Percentiles rank a stretch among this genome's conserved stretches.
Evolutionary conservation across 1,140 invertebrate genomes (phyloP).

Genomic region (Meloidogyne exigua): DNA sequence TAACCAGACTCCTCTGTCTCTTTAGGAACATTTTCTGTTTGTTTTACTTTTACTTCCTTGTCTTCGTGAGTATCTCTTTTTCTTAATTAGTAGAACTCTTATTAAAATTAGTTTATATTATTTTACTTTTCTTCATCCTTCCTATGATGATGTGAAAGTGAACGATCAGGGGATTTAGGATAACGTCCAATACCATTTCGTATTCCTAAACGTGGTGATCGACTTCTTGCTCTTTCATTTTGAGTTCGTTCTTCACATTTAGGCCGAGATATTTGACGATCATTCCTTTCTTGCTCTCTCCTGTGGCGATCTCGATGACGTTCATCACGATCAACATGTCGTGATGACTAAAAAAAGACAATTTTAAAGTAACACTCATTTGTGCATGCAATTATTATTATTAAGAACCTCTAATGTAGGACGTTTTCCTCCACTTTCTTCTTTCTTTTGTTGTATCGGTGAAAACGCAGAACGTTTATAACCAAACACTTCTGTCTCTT

Average conservation of each 20-base stretch:
- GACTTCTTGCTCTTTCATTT: not conserved
- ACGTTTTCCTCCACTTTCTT: not conserved
- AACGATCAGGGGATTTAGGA: not conserved
- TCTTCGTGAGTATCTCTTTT: not conserved
- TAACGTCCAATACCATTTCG: not conserved
- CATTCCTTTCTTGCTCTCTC: not conserved
- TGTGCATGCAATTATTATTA: too few relatives aligned
- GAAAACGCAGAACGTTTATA: not conserved
- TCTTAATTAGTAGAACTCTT: not conserved
- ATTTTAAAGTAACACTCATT: too few relatives aligned
- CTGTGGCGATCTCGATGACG: not conserved
- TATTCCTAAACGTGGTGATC: slow-evolving; percentile 4
- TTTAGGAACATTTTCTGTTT: slow-evolving; percentile 1
- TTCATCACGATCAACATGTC: not conserved
- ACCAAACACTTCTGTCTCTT: slow-evolving; percentile 9
- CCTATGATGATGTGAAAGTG: not conserved
- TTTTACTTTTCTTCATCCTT: not conserved
- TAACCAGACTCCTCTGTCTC: slow-evolving; percentile 5
- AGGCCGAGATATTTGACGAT: not conserved
- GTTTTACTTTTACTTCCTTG: not conserved
- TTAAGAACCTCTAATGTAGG: not conserved
- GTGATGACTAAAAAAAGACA: not conserved
- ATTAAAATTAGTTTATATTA: not conserved
- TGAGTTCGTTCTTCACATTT: not conserved
- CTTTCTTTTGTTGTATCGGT: not conserved